Percentiles rank a stretch among this genome's conserved stretches.
phyloP scores from a whole-genome alignment of 2,113 vertebrate genomes.

The Larimichthys polyactis region DNA sequence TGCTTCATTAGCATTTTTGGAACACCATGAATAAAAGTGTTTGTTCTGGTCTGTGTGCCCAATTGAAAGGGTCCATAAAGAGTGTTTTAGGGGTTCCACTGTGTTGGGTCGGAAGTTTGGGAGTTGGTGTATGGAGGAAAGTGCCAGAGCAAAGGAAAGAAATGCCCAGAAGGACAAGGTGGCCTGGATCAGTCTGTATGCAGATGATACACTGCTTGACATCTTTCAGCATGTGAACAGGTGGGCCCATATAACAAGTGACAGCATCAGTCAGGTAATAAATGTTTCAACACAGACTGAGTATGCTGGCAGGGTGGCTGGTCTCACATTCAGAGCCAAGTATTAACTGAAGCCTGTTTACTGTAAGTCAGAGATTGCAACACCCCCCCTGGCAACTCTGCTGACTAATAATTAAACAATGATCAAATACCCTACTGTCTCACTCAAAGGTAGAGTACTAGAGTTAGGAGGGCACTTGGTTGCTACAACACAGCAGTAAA shows the following conservation, averaged over 20 bases:
- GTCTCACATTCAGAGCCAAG: constrained; percentile 50
- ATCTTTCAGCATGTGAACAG: constrained; percentile 25
- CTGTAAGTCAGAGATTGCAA: constrained; percentile 36
- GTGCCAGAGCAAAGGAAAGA: constrained; percentile 17
- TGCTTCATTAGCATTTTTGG: constrained; percentile 82
- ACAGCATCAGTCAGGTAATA: constrained; percentile 17
- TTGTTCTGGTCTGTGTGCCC: constrained; percentile 76
- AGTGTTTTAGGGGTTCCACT: constrained; percentile 68
- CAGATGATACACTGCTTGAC: constrained; percentile 32
- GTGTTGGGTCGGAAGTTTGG: constrained; percentile 66
- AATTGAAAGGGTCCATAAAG: constrained; percentile 79
- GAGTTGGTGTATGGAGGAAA: constrained; percentile 44
- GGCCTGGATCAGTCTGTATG: constrained; percentile 30
- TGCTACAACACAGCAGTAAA: background rate
- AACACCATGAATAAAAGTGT: constrained; percentile 77
- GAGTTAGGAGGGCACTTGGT: background rate
- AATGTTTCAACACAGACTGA: constrained; percentile 34
- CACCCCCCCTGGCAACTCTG: constrained; percentile 36
- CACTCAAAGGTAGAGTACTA: background rate
- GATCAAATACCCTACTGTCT: constrained; percentile 24
- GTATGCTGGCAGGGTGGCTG: constrained; percentile 7
- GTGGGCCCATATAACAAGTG: constrained; percentile 23
- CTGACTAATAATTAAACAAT: constrained; percentile 50
- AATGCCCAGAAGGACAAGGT: constrained; percentile 7
- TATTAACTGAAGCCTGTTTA: constrained; percentile 38